Evolutionary conservation across 2,113 vertebrate genomes (phyloP), one percentile per base, ranked within the genome.

Genomic region (Australoheros scitulus): DNA sequence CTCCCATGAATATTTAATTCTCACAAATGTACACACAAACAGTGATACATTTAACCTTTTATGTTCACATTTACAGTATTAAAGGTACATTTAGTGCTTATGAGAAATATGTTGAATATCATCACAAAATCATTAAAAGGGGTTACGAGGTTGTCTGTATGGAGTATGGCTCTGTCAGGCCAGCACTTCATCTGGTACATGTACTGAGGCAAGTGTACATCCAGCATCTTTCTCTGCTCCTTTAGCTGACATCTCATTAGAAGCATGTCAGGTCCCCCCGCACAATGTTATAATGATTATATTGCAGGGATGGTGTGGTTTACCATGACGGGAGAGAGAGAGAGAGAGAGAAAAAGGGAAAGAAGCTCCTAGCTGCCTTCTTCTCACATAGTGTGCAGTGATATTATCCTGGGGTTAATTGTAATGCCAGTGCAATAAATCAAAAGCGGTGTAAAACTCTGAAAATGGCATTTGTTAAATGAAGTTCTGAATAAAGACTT

Each of bases 191-290:
- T 87, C 83, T 85, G 11, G 22, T 58, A 22, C 57, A 74, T 52
- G 81, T 87, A 65, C 81, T 22, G 57, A 65, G 63, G 80, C 61
- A 56, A 76, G 61, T 65, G 38, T 84, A 79, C 38, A 74, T 38
- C 63, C 61, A 76, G 57, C 58, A 81, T 84, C 58, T 78, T 36
- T 61, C 20, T 65, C 50, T 78, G 61, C 52, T 68, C 55, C 56
- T 79, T 82, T 72, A 61, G 81, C 79, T 88, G 88, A 88, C 86
- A 82, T 88, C 78, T 92, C 87, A 91, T 91, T 90, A 89, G 78
- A 90, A 59, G 41, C 61, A 78, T 68, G 85, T 85, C 80, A 88
- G 79, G 82, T 58, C 32, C 24, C 34, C 34, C 34, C 11, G 5
- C 75, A 84, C 77, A 79, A 75, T 80, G 84, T 89, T 83, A 75